Conservation (phyloP, 2,113 vertebrate species). For the Brachypodius melanocephalos region DNA sequence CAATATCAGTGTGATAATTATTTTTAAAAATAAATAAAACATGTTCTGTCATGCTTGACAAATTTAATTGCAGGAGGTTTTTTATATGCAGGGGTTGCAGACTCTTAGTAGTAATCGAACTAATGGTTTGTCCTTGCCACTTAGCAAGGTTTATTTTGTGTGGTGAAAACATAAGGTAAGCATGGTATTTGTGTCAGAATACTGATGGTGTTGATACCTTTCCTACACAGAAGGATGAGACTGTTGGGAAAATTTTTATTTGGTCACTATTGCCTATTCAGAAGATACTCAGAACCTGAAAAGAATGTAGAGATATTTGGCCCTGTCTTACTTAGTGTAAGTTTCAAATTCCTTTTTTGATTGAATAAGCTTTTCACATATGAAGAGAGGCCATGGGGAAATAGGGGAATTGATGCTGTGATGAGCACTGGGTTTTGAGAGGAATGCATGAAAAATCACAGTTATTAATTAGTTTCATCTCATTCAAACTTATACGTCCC, state of each 20-base stretch:
- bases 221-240: neutral
- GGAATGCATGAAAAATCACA: neutral
- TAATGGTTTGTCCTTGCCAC: neutral
- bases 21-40: conserved; percentile 27
- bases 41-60: neutral
- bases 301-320: neutral
- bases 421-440: neutral
- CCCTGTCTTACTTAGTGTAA: neutral
- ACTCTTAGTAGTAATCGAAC: conserved; percentile 1
- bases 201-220: neutral
- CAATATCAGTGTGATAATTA: neutral
- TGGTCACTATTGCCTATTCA: neutral
- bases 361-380: neutral
- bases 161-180: neutral
- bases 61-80: neutral
- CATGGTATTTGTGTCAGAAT: neutral
- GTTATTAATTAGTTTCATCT: neutral
- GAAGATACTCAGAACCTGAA: neutral
- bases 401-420: neutral
- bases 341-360: neutral
- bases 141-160: neutral
- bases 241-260: neutral
- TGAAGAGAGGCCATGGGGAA: neutral
- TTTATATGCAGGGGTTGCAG: neutral
- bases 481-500: neutral